A percentile compares a stretch with the other conserved stretches of the same genome.
These are phyloP conservation scores for Chionoecetes opilio DNA, from an alignment of 1,140 invertebrate genomes.

Conservation along the genomic window DNA sequence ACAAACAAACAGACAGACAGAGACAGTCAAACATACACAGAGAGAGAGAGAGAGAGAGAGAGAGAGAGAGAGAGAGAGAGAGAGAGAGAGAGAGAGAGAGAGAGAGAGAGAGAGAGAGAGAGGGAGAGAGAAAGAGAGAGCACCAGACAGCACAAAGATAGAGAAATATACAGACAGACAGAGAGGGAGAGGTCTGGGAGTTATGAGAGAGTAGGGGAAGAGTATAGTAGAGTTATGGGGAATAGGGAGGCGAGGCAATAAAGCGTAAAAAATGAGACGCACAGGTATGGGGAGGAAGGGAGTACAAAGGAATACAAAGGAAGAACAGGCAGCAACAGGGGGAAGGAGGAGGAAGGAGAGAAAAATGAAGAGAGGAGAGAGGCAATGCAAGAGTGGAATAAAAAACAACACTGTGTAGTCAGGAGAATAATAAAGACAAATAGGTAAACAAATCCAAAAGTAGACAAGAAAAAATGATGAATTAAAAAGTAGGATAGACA, in stretches of 20 bases:
- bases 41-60: not conserved
- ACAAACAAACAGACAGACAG: too few species aligned
- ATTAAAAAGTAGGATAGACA: too few species aligned
- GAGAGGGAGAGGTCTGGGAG: not conserved
- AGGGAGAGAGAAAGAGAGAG: not conserved
- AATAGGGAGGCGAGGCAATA: constrained; percentile 16
- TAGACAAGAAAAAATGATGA: too few species aligned
- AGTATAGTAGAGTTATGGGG: not conserved
- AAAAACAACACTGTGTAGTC: too few species aligned
- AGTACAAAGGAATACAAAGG: too few species aligned
- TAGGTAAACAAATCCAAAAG: too few species aligned
- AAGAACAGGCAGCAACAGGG: too few species aligned
- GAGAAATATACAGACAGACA: not conserved
- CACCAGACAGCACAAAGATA: not conserved
- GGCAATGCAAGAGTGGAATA: too few species aligned
- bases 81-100: not conserved
- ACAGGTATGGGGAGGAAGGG: not conserved
- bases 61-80: not conserved
- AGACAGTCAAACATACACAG: not conserved
- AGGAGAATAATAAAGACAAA: too few species aligned
- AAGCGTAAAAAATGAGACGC: not conserved
- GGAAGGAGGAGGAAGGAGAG: too few species aligned
- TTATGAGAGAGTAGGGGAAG: too few species aligned
- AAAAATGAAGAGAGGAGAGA: too few species aligned
- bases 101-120: not conserved